Conservation (phyloP, 2,113 vertebrate species). For the Callipepla squamata region DNA sequence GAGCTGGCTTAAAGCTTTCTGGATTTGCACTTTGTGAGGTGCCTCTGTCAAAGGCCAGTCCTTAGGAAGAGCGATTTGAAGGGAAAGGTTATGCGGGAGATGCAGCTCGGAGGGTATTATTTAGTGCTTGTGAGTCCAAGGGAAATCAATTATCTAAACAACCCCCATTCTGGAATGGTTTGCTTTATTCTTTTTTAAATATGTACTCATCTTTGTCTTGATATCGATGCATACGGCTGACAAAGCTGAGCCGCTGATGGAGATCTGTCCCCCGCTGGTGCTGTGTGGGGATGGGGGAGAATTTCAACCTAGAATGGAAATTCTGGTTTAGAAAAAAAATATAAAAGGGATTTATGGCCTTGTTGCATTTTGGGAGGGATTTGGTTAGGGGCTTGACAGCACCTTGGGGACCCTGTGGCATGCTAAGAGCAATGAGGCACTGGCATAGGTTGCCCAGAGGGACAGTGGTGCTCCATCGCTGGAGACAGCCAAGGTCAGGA, state of each 20-base stretch:
- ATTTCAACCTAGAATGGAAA: rapidly evolving
- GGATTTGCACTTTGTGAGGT: not conserved
- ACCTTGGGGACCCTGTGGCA: not conserved
- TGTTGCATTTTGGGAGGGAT: no score
- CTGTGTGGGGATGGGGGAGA: not conserved
- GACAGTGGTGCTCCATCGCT: no score
- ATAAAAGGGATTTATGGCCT: not conserved
- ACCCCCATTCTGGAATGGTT: not conserved
- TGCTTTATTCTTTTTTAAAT: conserved; percentile 48
- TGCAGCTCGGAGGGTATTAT: not conserved
- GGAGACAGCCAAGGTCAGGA: no score
- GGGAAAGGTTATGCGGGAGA: conserved; percentile 39
- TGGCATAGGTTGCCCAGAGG: no score
- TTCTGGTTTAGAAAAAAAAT: not conserved
- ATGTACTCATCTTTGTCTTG: not conserved
- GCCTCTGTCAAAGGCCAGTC: conserved; percentile 42
- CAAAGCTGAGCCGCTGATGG: not conserved
- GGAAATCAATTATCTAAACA: conserved; percentile 66
- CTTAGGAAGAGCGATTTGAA: conserved; percentile 35
- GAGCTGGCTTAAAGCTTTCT: not conserved
- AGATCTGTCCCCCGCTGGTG: not conserved
- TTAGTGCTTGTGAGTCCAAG: conserved; percentile 42
- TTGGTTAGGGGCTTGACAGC: not conserved
- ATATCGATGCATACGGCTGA: not conserved
- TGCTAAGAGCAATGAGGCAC: no score